Evolutionary conservation across 2,113 vertebrate species (phyloP).

Genomic region (Astur gentilis): DNA sequence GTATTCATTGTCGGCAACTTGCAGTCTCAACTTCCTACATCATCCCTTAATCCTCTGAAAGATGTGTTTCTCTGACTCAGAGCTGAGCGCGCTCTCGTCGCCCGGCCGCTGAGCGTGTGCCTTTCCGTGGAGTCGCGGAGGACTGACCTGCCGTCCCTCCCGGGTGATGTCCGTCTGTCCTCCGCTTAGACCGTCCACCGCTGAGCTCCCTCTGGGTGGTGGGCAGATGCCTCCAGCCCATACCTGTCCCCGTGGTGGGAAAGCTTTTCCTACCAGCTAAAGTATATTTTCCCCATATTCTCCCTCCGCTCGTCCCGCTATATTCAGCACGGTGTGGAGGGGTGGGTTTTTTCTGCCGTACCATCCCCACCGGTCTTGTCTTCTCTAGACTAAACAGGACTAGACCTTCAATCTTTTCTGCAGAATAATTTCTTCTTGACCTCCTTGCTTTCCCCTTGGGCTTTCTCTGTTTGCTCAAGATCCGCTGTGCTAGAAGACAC

Average conservation of each 20-base stretch:
- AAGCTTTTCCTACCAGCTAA: background rate
- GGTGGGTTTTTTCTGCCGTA: fast-evolving
- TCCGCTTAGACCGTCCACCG: background rate
- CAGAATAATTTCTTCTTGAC: background rate
- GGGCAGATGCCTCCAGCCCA: background rate
- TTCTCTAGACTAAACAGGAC: background rate
- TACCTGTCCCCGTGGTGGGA: background rate
- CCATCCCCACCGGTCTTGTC: background rate
- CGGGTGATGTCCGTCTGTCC: background rate
- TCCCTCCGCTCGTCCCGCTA: background rate
- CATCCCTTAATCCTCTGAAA: constrained; percentile 28
- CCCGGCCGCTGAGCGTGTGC: fast-evolving
- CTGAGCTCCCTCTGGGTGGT: background rate
- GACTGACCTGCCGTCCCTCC: fast-evolving
- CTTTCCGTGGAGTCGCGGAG: background rate
- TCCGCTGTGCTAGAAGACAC: background rate
- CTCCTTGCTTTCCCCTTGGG: background rate
- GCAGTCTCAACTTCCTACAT: constrained; percentile 53
- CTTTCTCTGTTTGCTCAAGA: background rate
- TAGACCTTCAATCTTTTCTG: background rate
- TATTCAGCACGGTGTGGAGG: background rate
- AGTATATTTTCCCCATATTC: background rate
- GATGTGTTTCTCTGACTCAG: constrained; percentile 28
- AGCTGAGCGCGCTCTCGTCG: background rate
- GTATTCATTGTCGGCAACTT: constrained; percentile 47